Evolutionary conservation across 1,140 invertebrate genomes (phyloP), one percentile per base, ranked within the genome.

Genomic region (Apolygus lucorum): DNA sequence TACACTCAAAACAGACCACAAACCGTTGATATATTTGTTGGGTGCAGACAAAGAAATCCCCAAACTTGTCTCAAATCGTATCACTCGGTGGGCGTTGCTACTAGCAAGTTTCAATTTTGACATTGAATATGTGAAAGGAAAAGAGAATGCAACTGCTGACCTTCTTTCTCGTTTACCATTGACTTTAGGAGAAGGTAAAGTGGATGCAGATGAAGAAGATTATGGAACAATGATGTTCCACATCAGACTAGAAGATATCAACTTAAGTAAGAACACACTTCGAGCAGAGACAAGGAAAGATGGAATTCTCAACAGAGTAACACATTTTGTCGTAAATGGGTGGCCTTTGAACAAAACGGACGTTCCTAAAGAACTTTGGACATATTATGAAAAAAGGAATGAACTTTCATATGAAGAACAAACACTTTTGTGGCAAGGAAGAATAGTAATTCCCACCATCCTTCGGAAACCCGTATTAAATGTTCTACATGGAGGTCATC

Each of bases 11-110:
- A 82, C 81, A 0, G 83, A 85, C 72, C 79, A 83, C 71, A 76
- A 80, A 68, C 81, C 82, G 2, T 72, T 85, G n/a, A 65, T 80
- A 0, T 62, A 72, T 13, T 78, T 84, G 59, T 83, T 84, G 73
- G 72, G 75, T 28, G 63, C 73, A 52, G 73, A 78, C 14, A 75
- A 76, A 70, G 70, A 73, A 21, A 68, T 79, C 62, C 78, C 78
- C 29, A 64, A 67, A n/a, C 69, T 75, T 49, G 66, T 74, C 14
- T 73, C 76, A 13, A 73, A 28, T 42, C 52, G 79, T 52, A 24
- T 81, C n/a, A 76, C 77, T 52, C 71, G 76, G 27, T 81, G 76
- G 74, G 75, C 76, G 8, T 69, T 77, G 22, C 75, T 78, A 62
- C 74, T 81, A 66, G 68, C 72, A n/a, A 75, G 72, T 1, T 80